Percentiles rank a stretch among this genome's conserved stretches.
Conservation (phyloP, 2,888 invertebrate genomes). For the Hyposoter didymator region DNA sequence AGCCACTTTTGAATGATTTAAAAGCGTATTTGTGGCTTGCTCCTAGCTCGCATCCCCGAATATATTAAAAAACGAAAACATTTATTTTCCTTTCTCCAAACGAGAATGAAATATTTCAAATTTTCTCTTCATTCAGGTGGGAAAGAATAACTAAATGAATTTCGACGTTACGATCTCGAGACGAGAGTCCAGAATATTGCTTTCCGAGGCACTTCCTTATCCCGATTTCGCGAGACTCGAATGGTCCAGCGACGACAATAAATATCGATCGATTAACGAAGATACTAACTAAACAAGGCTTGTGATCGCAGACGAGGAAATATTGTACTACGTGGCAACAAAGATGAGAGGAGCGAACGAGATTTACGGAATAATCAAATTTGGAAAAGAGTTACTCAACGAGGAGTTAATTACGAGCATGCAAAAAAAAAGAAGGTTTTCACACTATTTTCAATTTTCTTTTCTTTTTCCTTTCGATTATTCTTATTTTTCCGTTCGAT, state of each 20-base stretch:
- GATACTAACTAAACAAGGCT: conserved; percentile 30
- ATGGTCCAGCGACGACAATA: conserved; percentile 63
- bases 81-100: neutral
- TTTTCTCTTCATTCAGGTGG: neutral
- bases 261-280: conserved; percentile 57
- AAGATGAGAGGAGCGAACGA: conserved; percentile 26
- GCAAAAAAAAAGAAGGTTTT: neutral
- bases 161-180: conserved; percentile 8
- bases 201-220: conserved; percentile 9
- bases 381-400: conserved; percentile 15
- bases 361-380: neutral
- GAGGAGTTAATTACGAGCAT: neutral
- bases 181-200: conserved; percentile 9
- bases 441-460: neutral
- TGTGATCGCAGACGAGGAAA: conserved; percentile 27
- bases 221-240: conserved; percentile 40
- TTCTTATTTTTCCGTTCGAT: neutral
- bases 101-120: neutral
- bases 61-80: neutral
- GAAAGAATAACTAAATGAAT: neutral
- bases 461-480: conserved; percentile 8
- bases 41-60: neutral
- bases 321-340: conserved; percentile 13
- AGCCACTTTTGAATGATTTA: conserved; percentile 80
- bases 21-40: conserved; percentile 27